A percentile compares a stretch with the other conserved stretches of the same genome.
These are phyloP conservation scores for Cotesia congregata DNA, from an alignment of 2,888 invertebrate species.

Conservation along the genomic window DNA sequence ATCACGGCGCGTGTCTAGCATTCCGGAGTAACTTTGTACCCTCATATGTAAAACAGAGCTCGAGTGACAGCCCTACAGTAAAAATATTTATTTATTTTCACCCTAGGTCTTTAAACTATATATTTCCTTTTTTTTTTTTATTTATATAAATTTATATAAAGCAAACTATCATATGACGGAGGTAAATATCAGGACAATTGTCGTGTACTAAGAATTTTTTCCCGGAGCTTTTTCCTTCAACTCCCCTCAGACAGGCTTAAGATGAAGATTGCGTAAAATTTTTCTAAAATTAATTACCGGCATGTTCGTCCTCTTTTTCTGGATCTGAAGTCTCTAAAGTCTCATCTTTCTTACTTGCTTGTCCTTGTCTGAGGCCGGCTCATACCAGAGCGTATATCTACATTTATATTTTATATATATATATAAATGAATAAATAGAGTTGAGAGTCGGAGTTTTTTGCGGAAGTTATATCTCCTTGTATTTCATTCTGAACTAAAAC, in stretches of 20 bases:
- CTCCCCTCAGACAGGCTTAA: not conserved
- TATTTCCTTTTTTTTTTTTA: no score
- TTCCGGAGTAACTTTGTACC: constrained; percentile 66
- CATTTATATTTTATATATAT: not conserved
- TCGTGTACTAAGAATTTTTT: not conserved
- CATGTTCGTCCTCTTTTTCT: not conserved
- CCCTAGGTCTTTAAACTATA: not conserved
- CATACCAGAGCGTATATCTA: not conserved
- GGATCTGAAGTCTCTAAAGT: no score
- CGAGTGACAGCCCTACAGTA: constrained; percentile 55
- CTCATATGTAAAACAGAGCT: constrained; percentile 63
- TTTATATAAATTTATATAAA: no score
- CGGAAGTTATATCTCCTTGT: constrained; percentile 2
- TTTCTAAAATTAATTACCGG: not conserved
- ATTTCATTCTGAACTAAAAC: constrained; percentile 22
- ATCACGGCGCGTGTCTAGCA: constrained; percentile 67
- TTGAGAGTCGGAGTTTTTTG: not conserved
- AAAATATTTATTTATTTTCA: constrained; percentile 59
- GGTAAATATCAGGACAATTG: not conserved
- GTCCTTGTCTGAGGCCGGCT: not conserved
- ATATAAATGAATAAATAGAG: constrained; percentile 8
- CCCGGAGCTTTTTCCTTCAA: not conserved
- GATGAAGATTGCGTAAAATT: not conserved
- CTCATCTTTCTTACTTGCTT: not conserved
- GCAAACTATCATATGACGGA: not conserved